Evolutionary conservation across 2,113 vertebrate species (phyloP), one percentile per base, ranked within the genome.

Genomic region (Camelus bactrianus): DNA sequence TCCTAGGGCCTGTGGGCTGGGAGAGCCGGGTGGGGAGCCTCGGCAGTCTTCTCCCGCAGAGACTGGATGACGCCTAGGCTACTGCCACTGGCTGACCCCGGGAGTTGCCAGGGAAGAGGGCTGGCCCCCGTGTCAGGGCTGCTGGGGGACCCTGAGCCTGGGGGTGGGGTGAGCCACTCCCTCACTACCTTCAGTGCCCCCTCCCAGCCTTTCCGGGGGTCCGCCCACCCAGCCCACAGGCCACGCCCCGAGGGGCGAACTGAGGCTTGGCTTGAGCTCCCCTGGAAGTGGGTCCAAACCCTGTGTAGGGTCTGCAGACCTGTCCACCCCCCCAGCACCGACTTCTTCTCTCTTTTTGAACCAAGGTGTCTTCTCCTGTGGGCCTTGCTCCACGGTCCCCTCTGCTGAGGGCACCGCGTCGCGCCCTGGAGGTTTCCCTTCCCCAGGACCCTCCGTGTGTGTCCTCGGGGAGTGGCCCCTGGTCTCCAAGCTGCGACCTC

Each of bases 21-120:
- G 13, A 48, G 14, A 30, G 9, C 15, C 2, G 28, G 54, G 19
- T 30, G 2, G 12, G 46, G 17, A 50, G 46, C 8, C 60, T 48
- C 9, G 2, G 30, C 58, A 1, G 0, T 22, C 30, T 48, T 17
- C 20, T 35, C 20, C 9, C 11, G 6, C 0, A 0, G 3, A 48
- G 50, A 5, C 3, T 0, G 5, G 69, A 42, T 38, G 32, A 30
- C 20, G 8, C 56, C n/a, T 50, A 7, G 0, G 24, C 14, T 46
- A 22, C 28, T 0, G 4, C 15, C 7, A 4, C 35, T 3, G 70
- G 26, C 26, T 38, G 60, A 38, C 24, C 60, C 48, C 1, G 5
- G 32, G 75, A 10, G 13, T 1, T 16, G 19, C 32, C 56, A 15
- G 38, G 64, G 13, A 56, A 65, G 73, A 84, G 4, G 8, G 22